Percentiles rank a stretch among this genome's conserved stretches.
phyloP scores from a whole-genome alignment of 2,888 invertebrate species.

The Melieria crassipennis region DNA sequence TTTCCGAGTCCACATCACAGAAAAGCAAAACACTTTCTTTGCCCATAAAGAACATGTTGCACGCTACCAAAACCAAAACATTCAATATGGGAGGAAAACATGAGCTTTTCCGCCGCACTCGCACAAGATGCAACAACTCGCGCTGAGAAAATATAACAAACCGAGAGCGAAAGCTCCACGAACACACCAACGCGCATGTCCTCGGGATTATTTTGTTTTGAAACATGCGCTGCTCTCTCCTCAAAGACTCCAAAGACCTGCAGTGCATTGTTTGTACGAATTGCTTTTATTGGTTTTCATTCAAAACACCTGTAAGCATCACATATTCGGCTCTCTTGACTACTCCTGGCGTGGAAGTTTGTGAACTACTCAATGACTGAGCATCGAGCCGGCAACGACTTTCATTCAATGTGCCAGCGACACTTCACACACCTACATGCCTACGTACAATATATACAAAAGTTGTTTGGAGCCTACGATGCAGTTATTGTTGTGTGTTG shows the following conservation, averaged over 20 bases:
- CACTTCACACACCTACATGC: too few relatives aligned
- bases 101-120: background rate
- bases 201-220: background rate
- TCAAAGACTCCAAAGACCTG: too few relatives aligned
- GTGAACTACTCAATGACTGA: too few relatives aligned
- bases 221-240: background rate
- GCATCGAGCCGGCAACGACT: too few relatives aligned
- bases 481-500: too few relatives aligned
- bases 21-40: too few relatives aligned
- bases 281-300: slow-evolving; percentile 1
- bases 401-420: too few relatives aligned
- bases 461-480: too few relatives aligned
- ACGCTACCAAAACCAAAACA: background rate
- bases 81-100: slow-evolving; percentile 17
- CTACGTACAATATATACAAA: too few relatives aligned
- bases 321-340: background rate
- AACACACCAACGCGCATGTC: background rate
- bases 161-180: background rate
- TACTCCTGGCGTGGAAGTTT: too few relatives aligned
- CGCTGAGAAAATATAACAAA: too few relatives aligned
- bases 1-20: slow-evolving; percentile 1
- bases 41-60: too few relatives aligned
- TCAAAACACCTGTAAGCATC: slow-evolving; percentile 33
- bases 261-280: background rate
- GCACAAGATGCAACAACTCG: background rate